Evolutionary conservation across 2,113 vertebrate genomes (phyloP).

Genomic region (Albula goreensis): DNA sequence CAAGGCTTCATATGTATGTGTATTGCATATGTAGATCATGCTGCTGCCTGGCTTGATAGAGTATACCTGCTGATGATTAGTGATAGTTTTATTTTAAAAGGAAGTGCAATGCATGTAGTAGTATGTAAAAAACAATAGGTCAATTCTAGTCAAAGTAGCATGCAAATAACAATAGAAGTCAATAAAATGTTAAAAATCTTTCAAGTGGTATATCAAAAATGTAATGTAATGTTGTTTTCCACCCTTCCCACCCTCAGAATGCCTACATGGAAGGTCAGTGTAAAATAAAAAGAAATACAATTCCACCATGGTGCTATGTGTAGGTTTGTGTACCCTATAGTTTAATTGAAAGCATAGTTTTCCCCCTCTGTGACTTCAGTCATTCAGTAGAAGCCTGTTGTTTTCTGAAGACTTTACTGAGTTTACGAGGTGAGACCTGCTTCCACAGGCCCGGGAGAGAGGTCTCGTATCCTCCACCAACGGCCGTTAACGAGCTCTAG

Average conservation of each 20-base stretch:
- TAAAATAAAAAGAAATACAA: neutral
- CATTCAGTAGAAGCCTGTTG: neutral
- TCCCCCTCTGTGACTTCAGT: neutral
- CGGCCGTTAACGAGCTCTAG: neutral
- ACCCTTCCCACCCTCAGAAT: neutral
- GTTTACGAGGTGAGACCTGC: slow-evolving; percentile 4
- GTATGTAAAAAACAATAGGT: too few relatives aligned
- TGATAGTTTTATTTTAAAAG: too few relatives aligned
- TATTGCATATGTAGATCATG: too few relatives aligned
- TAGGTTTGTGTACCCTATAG: neutral
- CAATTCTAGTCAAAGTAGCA: too few relatives aligned
- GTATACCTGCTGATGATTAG: too few relatives aligned
- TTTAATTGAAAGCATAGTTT: neutral
- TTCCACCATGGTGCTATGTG: neutral
- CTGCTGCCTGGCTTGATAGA: too few relatives aligned
- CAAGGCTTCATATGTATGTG: too few relatives aligned
- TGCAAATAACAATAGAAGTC: too few relatives aligned
- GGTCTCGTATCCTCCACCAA: neutral
- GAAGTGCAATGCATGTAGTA: too few relatives aligned
- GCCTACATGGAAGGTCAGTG: slow-evolving; percentile 49
- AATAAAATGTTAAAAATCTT: too few relatives aligned
- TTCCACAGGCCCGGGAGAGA: neutral
- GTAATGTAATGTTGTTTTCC: neutral
- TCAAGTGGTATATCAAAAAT: too few relatives aligned
- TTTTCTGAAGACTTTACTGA: slow-evolving; percentile 1